Conservation (phyloP, 1,140 invertebrate species). For the Scaptodrosophila lebanonensis region DNA sequence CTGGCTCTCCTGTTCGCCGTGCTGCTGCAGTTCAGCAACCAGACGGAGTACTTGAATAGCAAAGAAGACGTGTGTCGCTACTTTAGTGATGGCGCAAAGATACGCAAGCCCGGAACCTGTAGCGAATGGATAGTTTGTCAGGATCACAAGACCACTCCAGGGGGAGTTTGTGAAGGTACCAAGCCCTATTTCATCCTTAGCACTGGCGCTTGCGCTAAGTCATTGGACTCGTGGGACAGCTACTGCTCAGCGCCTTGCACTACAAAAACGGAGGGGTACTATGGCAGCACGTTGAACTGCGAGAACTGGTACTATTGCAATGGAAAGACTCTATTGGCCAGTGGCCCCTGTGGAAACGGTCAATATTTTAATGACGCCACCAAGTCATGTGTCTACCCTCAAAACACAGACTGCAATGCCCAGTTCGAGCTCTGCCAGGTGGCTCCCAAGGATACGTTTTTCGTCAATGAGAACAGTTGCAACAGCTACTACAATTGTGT, state of each 20-base stretch:
- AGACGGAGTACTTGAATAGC: slow-evolving; percentile 22
- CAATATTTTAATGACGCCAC: slow-evolving; percentile 30
- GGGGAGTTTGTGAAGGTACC: background rate
- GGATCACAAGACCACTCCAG: slow-evolving; percentile 2
- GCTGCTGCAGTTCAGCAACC: slow-evolving; percentile 26
- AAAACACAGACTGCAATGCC: slow-evolving; percentile 25
- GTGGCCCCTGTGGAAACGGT: slow-evolving; percentile 27
- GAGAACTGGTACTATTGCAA: slow-evolving; percentile 53
- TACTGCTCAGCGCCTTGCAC: slow-evolving; percentile 37
- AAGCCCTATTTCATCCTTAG: slow-evolving; percentile 4
- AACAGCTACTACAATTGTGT: slow-evolving; percentile 39
- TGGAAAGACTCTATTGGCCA: background rate
- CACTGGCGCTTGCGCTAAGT: background rate
- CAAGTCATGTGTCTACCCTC: slow-evolving; percentile 34
- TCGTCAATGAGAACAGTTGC: slow-evolving; percentile 46
- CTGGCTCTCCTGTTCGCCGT: slow-evolving; percentile 11
- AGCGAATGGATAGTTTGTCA: slow-evolving; percentile 38
- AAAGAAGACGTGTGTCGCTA: slow-evolving; percentile 46
- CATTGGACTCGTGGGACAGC: slow-evolving; percentile 5
- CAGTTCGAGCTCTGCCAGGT: slow-evolving; percentile 50
- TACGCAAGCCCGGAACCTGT: slow-evolving; percentile 55
- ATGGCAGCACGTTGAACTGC: slow-evolving; percentile 36
- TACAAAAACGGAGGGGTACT: slow-evolving; percentile 23
- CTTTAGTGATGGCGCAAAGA: slow-evolving; percentile 30
- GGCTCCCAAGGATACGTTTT: background rate